These are phyloP conservation scores for Sclerodermus sp. DNA, from an alignment of 2,888 invertebrate genomes.

Conservation along the genomic window DNA sequence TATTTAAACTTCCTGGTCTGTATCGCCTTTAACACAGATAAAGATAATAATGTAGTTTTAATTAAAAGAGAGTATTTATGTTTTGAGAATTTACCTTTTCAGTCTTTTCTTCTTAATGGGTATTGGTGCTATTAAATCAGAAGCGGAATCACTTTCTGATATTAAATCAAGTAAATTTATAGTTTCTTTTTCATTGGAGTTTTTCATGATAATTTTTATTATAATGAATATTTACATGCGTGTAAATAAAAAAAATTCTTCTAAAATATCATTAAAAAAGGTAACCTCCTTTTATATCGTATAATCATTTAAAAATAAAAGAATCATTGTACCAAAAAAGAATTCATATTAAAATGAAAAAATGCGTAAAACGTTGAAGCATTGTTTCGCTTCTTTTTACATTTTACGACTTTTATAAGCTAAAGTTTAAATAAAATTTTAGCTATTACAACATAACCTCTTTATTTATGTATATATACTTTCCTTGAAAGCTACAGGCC, in stretches of 20 bases:
- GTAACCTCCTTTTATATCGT: not conserved
- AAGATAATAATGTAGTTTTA: not conserved
- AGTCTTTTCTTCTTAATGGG: conserved; percentile 64
- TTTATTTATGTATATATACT: no score
- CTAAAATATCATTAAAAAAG: not conserved
- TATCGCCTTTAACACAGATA: conserved; percentile 34
- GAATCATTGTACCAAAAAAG: no score
- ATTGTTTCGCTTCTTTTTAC: no score
- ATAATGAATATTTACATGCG: not conserved
- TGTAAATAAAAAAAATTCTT: not conserved
- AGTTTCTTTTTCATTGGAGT: conserved; percentile 63
- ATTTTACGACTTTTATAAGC: no score
- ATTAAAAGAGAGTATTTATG: not conserved
- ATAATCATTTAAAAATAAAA: no score
- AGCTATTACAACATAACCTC: no score
- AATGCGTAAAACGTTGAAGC: no score
- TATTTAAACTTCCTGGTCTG: conserved; percentile 28
- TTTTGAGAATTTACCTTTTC: conserved; percentile 57
- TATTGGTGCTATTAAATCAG: conserved; percentile 63
- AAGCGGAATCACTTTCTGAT: conserved; percentile 65
- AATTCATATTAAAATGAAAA: no score
- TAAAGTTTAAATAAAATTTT: no score
- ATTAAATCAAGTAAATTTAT: conserved; percentile 67
- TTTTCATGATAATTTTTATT: conserved; percentile 38
- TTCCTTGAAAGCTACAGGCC: no score